Base-by-base conservation (phyloP, 1,140 invertebrate genomes). In the Hyles euphorbiae region DNA sequence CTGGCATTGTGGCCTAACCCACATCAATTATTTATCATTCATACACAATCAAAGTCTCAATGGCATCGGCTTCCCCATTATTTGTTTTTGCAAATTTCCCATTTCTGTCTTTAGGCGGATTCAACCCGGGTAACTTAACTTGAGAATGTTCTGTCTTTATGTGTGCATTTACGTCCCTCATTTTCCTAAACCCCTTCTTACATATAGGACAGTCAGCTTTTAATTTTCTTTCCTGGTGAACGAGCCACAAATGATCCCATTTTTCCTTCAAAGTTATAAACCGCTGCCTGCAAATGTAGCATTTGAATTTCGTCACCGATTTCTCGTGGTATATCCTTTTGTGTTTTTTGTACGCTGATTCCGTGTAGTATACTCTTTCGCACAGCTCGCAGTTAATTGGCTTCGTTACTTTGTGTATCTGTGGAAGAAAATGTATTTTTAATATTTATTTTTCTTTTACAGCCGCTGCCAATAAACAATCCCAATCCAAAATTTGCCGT, bases 231-330 rank as follows among this genome's bases (percentile, higher is more conserved):
- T 67, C 54, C 8, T 64, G 63, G 43, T 78, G 76, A 0, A 70
- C 71, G 3, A 58, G 32, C 72, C 76, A 78, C 63, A 72, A 49
- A 12, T 81, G 78, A 44, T 72, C 70, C 76, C 74, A 75, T 52
- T 71, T 75, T 0, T 64, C 40, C 33, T 60, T 70, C 12, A 72
- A 3, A 0, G 47, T 36, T 0, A 8, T 0, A 34, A 72, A 72
- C 2, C 9, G 7, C 10, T 51, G 5, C 0, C 34, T 7, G 50
- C 74, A 77, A 0, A 62, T 32, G 0, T 34, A 50, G 53, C 77
- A 77, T 3, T 34, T 53, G 34, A 40, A 70, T 0, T 22, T 50
- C 0, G 0, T 8, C 1, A 9, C 7, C 1, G 8, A 12, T 53
- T 66, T 7, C 52, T 47, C 36, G 50, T 67, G 65, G 2, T 44